phyloP scores from a whole-genome alignment of 1,140 invertebrate genomes.

The Mya arenaria region DNA sequence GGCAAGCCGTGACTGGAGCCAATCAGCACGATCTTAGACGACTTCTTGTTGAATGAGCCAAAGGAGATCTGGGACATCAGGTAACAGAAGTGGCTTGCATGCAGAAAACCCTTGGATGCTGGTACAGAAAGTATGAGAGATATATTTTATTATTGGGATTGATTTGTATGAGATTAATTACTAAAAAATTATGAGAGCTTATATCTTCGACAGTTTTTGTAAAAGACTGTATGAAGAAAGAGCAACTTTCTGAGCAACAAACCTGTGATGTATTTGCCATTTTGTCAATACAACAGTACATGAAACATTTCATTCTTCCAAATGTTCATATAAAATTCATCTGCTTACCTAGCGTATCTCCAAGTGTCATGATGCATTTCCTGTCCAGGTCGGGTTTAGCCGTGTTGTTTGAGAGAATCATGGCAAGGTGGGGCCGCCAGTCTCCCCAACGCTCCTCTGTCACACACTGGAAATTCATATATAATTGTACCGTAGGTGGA shows the following conservation, averaged over 20 bases:
- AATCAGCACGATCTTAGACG: slow-evolving; percentile 89
- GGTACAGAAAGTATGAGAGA: slow-evolving; percentile 59
- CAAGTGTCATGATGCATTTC: slow-evolving; percentile 90
- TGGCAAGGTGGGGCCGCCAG: slow-evolving; percentile 97
- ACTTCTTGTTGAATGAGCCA: slow-evolving; percentile 84
- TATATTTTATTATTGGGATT: too few species aligned
- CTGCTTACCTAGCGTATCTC: slow-evolving; percentile 84
- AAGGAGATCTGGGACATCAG: slow-evolving; percentile 92
- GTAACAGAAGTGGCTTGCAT: slow-evolving; percentile 97
- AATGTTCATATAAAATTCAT: slow-evolving; percentile 15
- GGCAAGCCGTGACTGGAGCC: slow-evolving; percentile 84
- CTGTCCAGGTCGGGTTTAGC: slow-evolving; percentile 90
- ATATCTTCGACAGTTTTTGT: too few species aligned
- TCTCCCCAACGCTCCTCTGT: slow-evolving; percentile 96
- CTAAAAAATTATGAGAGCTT: too few species aligned
- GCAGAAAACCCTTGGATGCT: slow-evolving; percentile 86
- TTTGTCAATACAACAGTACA: too few species aligned
- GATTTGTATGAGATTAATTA: too few species aligned
- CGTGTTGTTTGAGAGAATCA: slow-evolving; percentile 93
- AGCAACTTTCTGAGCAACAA: too few species aligned
- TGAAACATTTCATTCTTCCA: too few species aligned
- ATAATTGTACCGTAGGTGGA: too few species aligned
- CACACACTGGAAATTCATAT: slow-evolving; percentile 82
- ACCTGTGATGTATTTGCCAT: too few species aligned
- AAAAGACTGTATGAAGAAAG: too few species aligned